Evolutionary conservation across 2,113 vertebrate species (phyloP), one percentile per base, ranked within the genome.

Genomic region (Notarius quadriscutis): DNA sequence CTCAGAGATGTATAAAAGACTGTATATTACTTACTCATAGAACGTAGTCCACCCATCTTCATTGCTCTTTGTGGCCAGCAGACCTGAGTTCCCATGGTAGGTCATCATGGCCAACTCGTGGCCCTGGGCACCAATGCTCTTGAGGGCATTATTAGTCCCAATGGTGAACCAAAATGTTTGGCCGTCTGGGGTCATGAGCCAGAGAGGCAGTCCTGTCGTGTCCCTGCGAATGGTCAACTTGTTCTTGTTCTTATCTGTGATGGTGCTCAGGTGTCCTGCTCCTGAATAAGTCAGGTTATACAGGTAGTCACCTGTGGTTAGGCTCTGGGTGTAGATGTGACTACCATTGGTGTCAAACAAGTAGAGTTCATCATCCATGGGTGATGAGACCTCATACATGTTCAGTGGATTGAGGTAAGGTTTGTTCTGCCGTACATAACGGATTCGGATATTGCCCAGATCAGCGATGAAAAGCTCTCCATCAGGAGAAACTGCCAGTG

Each of bases 81-180:
- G 96, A 87, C 97, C 97, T 0, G 98, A 98, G 87, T 95, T 99
- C 84, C 98, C 97, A 0, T 99, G 98, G 91, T 99, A 99, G 0
- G 98, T 99, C 97, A 99, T 98, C 91, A 97, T 94, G 50, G 97
- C 97, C 72, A 99, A 89, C 86, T 99, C 98, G 14, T 97, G 97
- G 4, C 98, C 97, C 89, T 99, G 98, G 1, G 97, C 96, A 2
- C 97, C 96, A 0, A 99, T 94, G 1, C 95, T 97, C 91, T 97
- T 98, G 62, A 99, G 96, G 0, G 97, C 98, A 0, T 93, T 97
- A 94, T 99, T 99, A 87, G 97, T 98, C 41, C 98, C 98, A 53
- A 99, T 97, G n/a, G 98, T 99, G 89, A 99, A 96, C 97, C 97
- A 98, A 94, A 97, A 99, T 12, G 97, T 97, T 90, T 98, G 98